Evolutionary conservation across 2,888 invertebrate species (phyloP), one percentile per base, ranked within the genome.

Genomic region (Trichopoda pennipes): DNA sequence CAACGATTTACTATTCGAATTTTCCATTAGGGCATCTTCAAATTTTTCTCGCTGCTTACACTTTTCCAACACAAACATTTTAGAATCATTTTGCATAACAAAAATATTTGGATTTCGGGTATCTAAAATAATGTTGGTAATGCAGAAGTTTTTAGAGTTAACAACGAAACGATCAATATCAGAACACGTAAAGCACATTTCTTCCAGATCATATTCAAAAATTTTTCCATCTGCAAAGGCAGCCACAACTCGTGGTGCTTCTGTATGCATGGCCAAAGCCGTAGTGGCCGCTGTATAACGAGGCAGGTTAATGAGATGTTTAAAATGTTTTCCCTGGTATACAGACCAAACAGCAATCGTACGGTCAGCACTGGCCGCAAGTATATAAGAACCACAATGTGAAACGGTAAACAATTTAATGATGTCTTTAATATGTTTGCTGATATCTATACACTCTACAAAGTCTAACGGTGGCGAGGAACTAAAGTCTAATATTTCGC

Each of bases 161-260:
- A 90, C 88, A 32, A 91, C 90, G 85, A 92, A 92, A 68, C 93
- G 89, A 9, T 91, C 88, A 21, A 92, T 93, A 51, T 86, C 86
- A 9, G 88, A 86, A 66, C 92, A 90, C 0, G 94, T 93, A 86
- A 95, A 95, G 84, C 93, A 92, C 86, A 93, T 93, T 55, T 92
- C 91, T 4, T 89, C 87, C n/a, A 97, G 88, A 87, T 94, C 93
- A 88, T 95, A 97, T 89, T 97, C 97, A 51, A 95, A 91, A 79
- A 97, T 92, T 95, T 94, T 95, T 86, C 95, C 95, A 92, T 98
- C 95, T 0, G 96, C 93, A 91, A 97, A 97, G 3, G 93, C 94
- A 12, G 95, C 92, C 42, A 96, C 93, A 9, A 97, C 90, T 55
- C 92, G 92, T 7, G 93, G 92, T 2, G 91, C 91, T 10, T 89